phyloP scores from a whole-genome alignment of 2,113 vertebrate genomes.

The Prinia subflava region DNA sequence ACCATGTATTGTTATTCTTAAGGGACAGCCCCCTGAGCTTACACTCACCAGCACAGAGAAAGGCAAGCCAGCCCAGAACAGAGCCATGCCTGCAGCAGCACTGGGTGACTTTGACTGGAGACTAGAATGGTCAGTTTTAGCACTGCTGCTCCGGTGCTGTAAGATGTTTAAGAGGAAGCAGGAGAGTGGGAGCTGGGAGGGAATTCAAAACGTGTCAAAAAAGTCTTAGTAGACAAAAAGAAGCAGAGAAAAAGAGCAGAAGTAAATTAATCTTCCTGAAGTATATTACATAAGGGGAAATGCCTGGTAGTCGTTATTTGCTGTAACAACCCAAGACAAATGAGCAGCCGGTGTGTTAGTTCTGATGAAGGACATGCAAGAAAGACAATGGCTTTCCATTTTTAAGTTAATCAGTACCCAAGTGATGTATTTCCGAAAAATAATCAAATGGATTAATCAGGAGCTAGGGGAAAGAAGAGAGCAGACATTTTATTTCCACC shows the following conservation, averaged over 20 bases:
- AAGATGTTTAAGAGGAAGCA: not conserved
- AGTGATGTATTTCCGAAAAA: constrained; percentile 88
- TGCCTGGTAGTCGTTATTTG: constrained; percentile 83
- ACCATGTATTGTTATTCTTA: not conserved
- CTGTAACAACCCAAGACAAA: constrained; percentile 88
- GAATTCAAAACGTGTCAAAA: constrained; percentile 68
- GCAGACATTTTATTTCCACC: constrained; percentile 77
- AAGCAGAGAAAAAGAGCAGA: constrained; percentile 52
- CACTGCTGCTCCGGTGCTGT: not conserved
- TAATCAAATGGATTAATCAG: constrained; percentile 92
- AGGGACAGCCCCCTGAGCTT: rapidly evolving
- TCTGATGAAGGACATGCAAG: constrained; percentile 83
- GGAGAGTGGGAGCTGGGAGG: not conserved
- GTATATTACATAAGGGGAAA: constrained; percentile 80
- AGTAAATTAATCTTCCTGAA: constrained; percentile 87
- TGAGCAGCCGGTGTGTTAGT: constrained; percentile 75
- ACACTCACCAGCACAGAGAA: not conserved
- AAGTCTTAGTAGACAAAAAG: constrained; percentile 78
- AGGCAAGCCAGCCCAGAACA: not conserved
- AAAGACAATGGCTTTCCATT: constrained; percentile 87
- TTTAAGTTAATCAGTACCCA: constrained; percentile 90
- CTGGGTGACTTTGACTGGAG: not conserved
- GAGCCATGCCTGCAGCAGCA: not conserved
- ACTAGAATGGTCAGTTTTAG: not conserved
- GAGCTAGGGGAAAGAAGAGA: constrained; percentile 73